Evolutionary conservation across 2,113 vertebrate genomes (phyloP).

Genomic region (Passer montanus): DNA sequence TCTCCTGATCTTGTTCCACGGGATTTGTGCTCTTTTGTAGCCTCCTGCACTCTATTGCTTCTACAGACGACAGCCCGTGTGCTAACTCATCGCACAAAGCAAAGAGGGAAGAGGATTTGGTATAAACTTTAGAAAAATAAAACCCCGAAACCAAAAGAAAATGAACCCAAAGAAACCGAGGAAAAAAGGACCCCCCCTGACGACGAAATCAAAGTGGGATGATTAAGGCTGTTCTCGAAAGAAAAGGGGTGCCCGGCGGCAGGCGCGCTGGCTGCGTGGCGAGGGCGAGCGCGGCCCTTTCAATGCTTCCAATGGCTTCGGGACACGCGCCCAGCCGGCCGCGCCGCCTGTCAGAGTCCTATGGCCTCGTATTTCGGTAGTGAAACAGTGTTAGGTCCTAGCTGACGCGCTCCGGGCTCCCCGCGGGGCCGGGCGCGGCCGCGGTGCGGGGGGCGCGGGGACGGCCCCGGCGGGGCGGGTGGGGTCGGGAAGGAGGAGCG

Average conservation of each 20-base stretch:
- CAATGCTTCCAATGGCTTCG: constrained; percentile 77
- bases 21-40: constrained; percentile 91
- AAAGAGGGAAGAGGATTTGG: constrained; percentile 76
- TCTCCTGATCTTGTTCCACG: constrained; percentile 78
- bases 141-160: constrained; percentile 64
- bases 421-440: constrained; percentile 24
- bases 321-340: constrained; percentile 71
- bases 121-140: constrained; percentile 71
- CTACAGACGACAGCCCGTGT: constrained; percentile 76
- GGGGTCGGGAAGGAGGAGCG: constrained; percentile 86
- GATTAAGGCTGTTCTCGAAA: constrained; percentile 93
- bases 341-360: constrained; percentile 78
- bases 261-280: constrained; percentile 43
- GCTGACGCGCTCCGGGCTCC: constrained; percentile 78
- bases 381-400: constrained; percentile 98
- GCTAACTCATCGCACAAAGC: constrained; percentile 78
- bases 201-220: constrained; percentile 80
- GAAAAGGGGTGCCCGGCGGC: constrained; percentile 77
- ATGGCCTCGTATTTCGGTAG: constrained; percentile 84
- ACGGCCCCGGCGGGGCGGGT: constrained; percentile 66
- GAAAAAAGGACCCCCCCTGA: background rate
- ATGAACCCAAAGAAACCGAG: constrained; percentile 63
- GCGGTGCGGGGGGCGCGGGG: constrained; percentile 71
- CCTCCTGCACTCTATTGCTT: constrained; percentile 98
- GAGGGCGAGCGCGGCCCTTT: constrained; percentile 70